Evolutionary conservation across 2,113 vertebrate genomes (phyloP).

Genomic region (Suricata suricatta): DNA sequence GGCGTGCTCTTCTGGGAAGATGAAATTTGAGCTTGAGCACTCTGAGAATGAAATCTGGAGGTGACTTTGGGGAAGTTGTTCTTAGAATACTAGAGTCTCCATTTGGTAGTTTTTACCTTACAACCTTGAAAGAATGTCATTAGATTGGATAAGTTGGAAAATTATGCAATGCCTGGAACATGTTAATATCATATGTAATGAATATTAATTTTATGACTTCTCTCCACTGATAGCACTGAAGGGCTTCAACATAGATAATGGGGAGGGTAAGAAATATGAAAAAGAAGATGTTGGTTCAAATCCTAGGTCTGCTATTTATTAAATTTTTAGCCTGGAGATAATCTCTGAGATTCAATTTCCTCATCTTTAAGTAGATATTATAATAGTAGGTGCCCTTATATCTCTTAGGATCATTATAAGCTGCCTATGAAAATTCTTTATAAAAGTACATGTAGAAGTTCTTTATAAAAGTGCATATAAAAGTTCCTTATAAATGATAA

Average conservation of each 20-base stretch:
- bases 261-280: background rate
- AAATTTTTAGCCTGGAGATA: constrained; percentile 19
- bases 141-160: background rate
- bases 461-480: background rate
- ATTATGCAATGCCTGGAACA: background rate
- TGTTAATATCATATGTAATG: background rate
- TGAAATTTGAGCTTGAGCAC: background rate
- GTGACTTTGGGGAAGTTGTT: background rate
- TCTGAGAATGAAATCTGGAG: background rate
- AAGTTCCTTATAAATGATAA: background rate
- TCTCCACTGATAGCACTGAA: background rate
- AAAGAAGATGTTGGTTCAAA: background rate
- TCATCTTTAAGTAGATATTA: background rate
- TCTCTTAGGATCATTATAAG: background rate
- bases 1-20: background rate
- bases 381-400: background rate
- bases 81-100: background rate
- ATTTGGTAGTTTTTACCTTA: background rate
- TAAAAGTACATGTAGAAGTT: background rate
- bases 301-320: background rate
- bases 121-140: background rate
- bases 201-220: background rate
- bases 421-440: background rate
- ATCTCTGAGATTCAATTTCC: background rate
- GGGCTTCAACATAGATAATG: background rate